Percentiles rank a stretch among this genome's conserved stretches.
phyloP scores from a whole-genome alignment of 92 coral and sea anemone species.

The Epizoanthus fatuus region DNA sequence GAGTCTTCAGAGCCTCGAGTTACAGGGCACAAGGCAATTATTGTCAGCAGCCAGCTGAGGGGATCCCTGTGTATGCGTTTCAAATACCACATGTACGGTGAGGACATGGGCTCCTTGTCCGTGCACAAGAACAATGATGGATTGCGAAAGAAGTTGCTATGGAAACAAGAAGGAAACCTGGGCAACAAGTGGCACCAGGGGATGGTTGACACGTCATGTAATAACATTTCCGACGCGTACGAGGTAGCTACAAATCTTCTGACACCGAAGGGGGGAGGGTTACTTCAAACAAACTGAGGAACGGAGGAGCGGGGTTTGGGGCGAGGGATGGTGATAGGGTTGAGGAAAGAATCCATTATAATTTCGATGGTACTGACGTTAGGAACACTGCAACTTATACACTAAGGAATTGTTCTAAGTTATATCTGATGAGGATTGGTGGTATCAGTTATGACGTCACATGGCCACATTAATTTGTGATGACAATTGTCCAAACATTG shows the following conservation, averaged over 20 bases:
- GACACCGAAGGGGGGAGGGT: too few species aligned
- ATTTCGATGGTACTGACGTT: too few species aligned
- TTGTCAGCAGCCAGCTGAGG: slow-evolving; percentile 69
- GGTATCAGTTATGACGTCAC: too few species aligned
- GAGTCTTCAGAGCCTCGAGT: slow-evolving; percentile 93
- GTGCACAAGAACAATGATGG: slow-evolving; percentile 69
- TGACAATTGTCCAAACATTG: too few species aligned
- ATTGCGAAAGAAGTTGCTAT: slow-evolving; percentile 77
- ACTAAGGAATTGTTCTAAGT: too few species aligned
- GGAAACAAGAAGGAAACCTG: slow-evolving; percentile 85
- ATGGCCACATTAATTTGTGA: too few species aligned
- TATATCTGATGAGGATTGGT: too few species aligned
- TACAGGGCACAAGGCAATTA: slow-evolving; percentile 82
- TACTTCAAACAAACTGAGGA: too few species aligned
- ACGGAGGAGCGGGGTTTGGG: too few species aligned
- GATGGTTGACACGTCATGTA: slow-evolving; percentile 54
- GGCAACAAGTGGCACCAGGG: slow-evolving; percentile 91
- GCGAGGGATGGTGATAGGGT: too few species aligned
- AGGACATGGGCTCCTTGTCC: slow-evolving; percentile 80
- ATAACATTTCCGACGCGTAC: slow-evolving; percentile 22
- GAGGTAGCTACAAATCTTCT: neutral
- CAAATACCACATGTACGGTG: slow-evolving; percentile 95
- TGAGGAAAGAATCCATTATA: too few species aligned
- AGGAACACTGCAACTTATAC: too few species aligned
- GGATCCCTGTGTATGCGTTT: slow-evolving; percentile 86